phyloP scores from a whole-genome alignment of 2,797 vertebrate species.

The Luscinia luscinia region DNA sequence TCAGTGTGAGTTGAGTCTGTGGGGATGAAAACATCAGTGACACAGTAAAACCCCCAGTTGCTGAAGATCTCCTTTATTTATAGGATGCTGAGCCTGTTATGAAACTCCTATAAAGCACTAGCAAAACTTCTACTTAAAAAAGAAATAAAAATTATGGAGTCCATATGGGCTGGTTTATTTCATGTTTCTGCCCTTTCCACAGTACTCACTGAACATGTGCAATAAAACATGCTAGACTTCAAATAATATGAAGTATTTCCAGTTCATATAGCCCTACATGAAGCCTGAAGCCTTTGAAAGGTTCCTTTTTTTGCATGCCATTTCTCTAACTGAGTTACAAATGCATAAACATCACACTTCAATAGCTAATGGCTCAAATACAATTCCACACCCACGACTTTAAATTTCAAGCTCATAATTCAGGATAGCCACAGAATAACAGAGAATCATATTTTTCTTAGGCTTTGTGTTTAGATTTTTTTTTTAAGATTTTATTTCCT shows the following conservation, averaged over 20 bases:
- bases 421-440: neutral
- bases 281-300: neutral
- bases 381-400: neutral
- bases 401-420: neutral
- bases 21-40: neutral
- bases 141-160: neutral
- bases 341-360: neutral
- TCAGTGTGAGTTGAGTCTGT: neutral
- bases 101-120: neutral
- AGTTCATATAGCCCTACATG: neutral
- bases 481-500: neutral
- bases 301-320: neutral
- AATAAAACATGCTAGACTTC: neutral
- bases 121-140: neutral
- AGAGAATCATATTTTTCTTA: neutral
- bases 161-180: neutral
- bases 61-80: constrained; percentile 12
- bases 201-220: neutral
- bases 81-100: neutral
- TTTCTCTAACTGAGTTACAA: neutral
- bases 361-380: neutral
- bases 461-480: neutral
- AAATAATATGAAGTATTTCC: neutral
- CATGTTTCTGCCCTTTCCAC: neutral
- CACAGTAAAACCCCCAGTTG: neutral